Base-by-base conservation (phyloP, 2,113 vertebrate species). In the Hypocryptadius cinnamomeus region DNA sequence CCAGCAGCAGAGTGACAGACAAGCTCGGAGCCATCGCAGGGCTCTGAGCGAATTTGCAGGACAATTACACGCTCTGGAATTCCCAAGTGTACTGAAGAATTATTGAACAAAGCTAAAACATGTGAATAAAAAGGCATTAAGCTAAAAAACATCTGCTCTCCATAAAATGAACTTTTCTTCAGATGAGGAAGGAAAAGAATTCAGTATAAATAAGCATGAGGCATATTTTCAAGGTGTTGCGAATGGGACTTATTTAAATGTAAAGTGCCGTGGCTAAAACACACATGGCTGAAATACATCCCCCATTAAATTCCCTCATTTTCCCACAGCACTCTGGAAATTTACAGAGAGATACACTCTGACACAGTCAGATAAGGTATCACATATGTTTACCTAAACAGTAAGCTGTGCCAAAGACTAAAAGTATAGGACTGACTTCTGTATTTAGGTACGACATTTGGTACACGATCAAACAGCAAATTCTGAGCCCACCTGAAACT, bases 51-150 rank as follows among this genome's bases (percentile, higher is more conserved):
- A 95, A 87, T 86, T 57, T 61, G 78, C 86, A 93, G 95, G 92
- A 96, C 94, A 92, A 93, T 94, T 94, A 94, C 81, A 96, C 15
- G 74, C 79, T 93, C 82, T 69, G 76, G 56, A 94, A 94, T 91
- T 64, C 96, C 92, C 93, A 71, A 81, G 51, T 63, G 93, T 68
- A 28, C 92, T 68, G 79, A 84, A 88, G 91, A 96, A 71, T 95
- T 95, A 96, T 90, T 95, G 93, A 96, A 96, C 90, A 94, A 96
- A 95, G 85, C 72, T 87, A 86, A 88, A 96, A 95, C 93, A 96
- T 65, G 56, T 44, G 95, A 94, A 95, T 95, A 91, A 95, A 95
- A 96, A 92, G 69, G 82, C 90, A 95, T 90, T 92, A 93, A 96
- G 92, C 94, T 81, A 78, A 88, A 95, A 95, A 90, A 94, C 93